A percentile compares a stretch with the other conserved stretches of the same genome.
Evolutionary conservation across 2,888 invertebrate species (phyloP).

Genomic region (Erannis defoliaria): DNA sequence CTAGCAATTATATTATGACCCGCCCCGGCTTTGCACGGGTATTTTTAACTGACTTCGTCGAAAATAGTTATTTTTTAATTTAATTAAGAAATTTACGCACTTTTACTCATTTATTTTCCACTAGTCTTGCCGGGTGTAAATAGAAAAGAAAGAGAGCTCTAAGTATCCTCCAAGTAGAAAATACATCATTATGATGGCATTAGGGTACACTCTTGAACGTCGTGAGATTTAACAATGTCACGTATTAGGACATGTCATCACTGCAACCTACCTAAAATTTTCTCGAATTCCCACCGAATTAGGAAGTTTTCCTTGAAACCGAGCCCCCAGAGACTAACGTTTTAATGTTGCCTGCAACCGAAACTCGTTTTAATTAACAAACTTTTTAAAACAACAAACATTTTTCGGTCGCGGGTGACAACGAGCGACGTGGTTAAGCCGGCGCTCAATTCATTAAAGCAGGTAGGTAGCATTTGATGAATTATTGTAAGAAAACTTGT

Average conservation of each 20-base stretch:
- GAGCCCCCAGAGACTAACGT: slow-evolving; percentile 39
- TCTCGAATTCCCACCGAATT: slow-evolving; percentile 5
- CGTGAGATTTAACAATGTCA: not conserved
- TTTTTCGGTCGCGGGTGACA: slow-evolving; percentile 48
- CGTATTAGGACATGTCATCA: not conserved
- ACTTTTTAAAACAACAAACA: slow-evolving; percentile 64
- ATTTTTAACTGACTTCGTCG: too few species aligned
- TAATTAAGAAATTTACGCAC: too few species aligned
- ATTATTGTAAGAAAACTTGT: slow-evolving; percentile 37
- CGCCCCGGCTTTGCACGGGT: too few species aligned
- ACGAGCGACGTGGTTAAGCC: slow-evolving; percentile 50
- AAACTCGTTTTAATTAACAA: slow-evolving; percentile 72
- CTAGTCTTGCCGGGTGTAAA: too few species aligned
- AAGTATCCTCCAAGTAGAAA: too few species aligned
- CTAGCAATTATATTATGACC: not conserved
- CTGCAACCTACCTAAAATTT: slow-evolving; percentile 4
- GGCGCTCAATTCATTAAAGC: slow-evolving; percentile 45
- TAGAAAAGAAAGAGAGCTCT: too few species aligned
- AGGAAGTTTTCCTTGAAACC: slow-evolving; percentile 30
- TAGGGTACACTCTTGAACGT: not conserved
- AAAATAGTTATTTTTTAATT: not conserved
- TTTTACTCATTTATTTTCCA: too few species aligned
- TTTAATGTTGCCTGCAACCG: slow-evolving; percentile 60
- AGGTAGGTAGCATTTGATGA: slow-evolving; percentile 32
- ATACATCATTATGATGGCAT: too few species aligned